Evolutionary conservation across 2,888 invertebrate species (phyloP).

Genomic region (Byasa hedistus): DNA sequence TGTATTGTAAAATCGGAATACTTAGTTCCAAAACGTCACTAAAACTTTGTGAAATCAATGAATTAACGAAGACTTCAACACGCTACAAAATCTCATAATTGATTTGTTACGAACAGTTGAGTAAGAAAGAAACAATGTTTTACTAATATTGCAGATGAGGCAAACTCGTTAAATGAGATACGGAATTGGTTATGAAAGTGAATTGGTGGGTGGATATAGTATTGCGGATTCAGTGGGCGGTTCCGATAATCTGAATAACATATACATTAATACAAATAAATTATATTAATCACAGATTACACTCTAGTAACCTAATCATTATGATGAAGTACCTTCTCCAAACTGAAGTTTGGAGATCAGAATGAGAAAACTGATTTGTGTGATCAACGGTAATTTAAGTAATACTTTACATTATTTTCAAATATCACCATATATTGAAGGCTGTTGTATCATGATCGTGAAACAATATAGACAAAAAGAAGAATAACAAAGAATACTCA

Average conservation of each 20-base stretch:
- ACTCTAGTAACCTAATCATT: no score
- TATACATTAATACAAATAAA: background rate
- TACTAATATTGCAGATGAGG: slow-evolving; percentile 9
- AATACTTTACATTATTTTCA: no score
- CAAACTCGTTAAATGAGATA: slow-evolving; percentile 9
- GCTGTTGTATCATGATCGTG: no score
- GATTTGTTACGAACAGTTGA: slow-evolving; percentile 17
- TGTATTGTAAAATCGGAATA: background rate
- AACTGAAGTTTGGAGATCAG: no score
- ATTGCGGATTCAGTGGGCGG: slow-evolving; percentile 24
- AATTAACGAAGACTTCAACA: slow-evolving; percentile 1
- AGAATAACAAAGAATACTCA: no score
- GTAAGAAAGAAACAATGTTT: slow-evolving; percentile 14
- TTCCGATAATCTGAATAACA: slow-evolving; percentile 7
- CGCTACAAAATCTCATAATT: slow-evolving; percentile 18
- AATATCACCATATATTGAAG: no score
- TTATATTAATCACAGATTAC: no score
- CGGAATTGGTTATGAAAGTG: slow-evolving; percentile 18
- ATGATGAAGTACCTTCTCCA: no score
- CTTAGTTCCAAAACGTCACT: slow-evolving; percentile 13
- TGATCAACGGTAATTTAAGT: no score
- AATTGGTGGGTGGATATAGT: slow-evolving; percentile 20
- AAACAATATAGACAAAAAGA: no score
- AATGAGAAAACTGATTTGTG: no score
- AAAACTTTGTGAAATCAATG: slow-evolving; percentile 16